A percentile compares a stretch with the other conserved stretches of the same genome.
phyloP scores from a whole-genome alignment of 2,113 vertebrate genomes.

The Excalfactoria chinensis region DNA sequence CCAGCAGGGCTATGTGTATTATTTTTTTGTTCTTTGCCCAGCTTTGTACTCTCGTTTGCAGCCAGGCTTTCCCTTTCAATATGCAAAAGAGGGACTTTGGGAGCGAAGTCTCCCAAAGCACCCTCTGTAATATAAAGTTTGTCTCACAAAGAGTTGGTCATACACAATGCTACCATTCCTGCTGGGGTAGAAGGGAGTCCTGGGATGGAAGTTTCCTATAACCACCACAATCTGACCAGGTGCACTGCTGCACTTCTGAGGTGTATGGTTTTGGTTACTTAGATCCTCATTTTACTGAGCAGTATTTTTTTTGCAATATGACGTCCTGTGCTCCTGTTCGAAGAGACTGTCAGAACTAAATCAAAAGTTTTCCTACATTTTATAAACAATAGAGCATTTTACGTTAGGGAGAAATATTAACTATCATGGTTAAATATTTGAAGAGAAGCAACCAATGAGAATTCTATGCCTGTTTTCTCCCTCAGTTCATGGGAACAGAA shows the following conservation, averaged over 20 bases:
- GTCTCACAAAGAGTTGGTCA: not conserved
- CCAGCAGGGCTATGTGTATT: not conserved
- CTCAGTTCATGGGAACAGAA: not conserved
- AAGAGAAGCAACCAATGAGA: not conserved
- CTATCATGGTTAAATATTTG: not conserved
- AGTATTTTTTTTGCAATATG: not conserved
- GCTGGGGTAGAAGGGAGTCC: rapidly evolving
- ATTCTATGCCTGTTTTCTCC: not conserved
- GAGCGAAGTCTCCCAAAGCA: not conserved
- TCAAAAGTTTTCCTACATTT: not conserved
- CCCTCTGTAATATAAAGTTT: not conserved
- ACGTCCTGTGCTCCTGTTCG: not conserved
- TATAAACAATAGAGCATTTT: not conserved
- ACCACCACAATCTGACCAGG: rapidly evolving
- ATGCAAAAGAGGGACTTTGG: not conserved
- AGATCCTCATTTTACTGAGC: not conserved
- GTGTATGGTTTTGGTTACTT: not conserved
- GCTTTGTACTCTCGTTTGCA: not conserved
- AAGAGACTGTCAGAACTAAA: not conserved
- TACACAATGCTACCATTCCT: not conserved
- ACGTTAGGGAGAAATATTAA: not conserved
- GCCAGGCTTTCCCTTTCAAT: not conserved
- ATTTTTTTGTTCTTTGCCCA: not conserved
- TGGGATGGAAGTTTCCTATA: not conserved
- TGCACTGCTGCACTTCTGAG: rapidly evolving